phyloP scores from a whole-genome alignment of 2,888 invertebrate genomes.

The Elmis aenea region DNA sequence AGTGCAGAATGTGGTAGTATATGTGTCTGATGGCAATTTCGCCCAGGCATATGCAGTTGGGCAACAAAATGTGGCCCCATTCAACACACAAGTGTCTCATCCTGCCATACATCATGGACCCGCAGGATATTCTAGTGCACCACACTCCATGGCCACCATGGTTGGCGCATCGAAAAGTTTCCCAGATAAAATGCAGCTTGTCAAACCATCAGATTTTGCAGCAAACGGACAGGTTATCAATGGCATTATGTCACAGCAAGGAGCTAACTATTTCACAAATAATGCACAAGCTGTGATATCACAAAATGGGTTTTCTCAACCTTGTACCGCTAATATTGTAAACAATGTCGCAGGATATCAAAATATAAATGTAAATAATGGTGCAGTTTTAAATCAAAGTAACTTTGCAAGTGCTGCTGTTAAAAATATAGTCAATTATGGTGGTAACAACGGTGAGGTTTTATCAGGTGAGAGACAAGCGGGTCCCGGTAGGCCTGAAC shows the following conservation, averaged over 20 bases:
- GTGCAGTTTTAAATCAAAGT: slow-evolving; percentile 23
- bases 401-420: slow-evolving; percentile 15
- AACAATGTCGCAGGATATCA: slow-evolving; percentile 35
- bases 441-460: slow-evolving; percentile 29
- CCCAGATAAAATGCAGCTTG: slow-evolving; percentile 28
- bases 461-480: slow-evolving; percentile 31
- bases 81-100: slow-evolving; percentile 25
- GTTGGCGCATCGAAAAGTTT: slow-evolving; percentile 32
- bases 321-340: slow-evolving; percentile 21
- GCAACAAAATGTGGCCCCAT: slow-evolving; percentile 43
- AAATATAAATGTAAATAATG: slow-evolving; percentile 27
- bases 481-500: slow-evolving; percentile 31
- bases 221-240: slow-evolving; percentile 26
- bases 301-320: slow-evolving; percentile 39
- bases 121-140: slow-evolving; percentile 36
- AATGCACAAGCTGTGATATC: slow-evolving; percentile 36
- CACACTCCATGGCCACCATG: slow-evolving; percentile 40
- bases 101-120: slow-evolving; percentile 45
- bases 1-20: slow-evolving; percentile 55
- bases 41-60: slow-evolving; percentile 51
- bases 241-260: slow-evolving; percentile 7
- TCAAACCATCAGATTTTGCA: slow-evolving; percentile 30
- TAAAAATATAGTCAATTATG: slow-evolving; percentile 21
- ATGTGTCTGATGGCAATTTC: slow-evolving; percentile 55
- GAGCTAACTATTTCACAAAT: slow-evolving; percentile 21